Percentiles rank a stretch among this genome's conserved stretches.
Evolutionary conservation across 2,797 vertebrate genomes (phyloP).

Genomic region (Pseudochirops cupreus): DNA sequence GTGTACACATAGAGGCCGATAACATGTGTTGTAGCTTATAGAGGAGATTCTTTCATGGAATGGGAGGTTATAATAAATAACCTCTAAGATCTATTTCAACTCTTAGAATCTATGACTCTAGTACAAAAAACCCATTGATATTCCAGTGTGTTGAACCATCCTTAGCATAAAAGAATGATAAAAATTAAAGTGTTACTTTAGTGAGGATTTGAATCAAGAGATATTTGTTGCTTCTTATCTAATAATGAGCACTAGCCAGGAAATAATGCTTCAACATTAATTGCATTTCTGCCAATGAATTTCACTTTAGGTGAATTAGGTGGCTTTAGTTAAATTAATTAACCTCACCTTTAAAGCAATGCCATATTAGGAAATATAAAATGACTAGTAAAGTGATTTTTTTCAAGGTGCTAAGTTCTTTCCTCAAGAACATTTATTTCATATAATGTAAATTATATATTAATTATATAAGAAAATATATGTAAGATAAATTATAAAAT

Average conservation of each 20-base stretch:
- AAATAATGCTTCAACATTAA: constrained; percentile 22
- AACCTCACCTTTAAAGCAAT: no score
- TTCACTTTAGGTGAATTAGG: background rate
- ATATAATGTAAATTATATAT: no score
- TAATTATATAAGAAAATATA: no score
- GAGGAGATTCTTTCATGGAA: background rate
- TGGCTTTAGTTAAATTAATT: no score
- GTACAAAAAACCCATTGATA: background rate
- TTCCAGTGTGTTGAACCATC: background rate
- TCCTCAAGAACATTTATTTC: background rate
- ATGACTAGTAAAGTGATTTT: background rate
- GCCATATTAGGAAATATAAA: no score
- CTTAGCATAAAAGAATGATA: constrained; percentile 11
- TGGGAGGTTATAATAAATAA: background rate
- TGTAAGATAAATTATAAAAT: no score
- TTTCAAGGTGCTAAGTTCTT: background rate
- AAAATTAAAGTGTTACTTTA: background rate
- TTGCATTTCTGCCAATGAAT: background rate
- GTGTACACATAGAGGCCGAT: background rate
- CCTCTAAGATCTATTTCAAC: background rate
- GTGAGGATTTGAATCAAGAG: constrained; percentile 9
- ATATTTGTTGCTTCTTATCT: constrained; percentile 25
- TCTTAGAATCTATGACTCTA: background rate
- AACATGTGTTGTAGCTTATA: background rate
- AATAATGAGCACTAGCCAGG: background rate